Conservation (phyloP, 1,140 invertebrate genomes). For the Scaptomyza pallida region DNA sequence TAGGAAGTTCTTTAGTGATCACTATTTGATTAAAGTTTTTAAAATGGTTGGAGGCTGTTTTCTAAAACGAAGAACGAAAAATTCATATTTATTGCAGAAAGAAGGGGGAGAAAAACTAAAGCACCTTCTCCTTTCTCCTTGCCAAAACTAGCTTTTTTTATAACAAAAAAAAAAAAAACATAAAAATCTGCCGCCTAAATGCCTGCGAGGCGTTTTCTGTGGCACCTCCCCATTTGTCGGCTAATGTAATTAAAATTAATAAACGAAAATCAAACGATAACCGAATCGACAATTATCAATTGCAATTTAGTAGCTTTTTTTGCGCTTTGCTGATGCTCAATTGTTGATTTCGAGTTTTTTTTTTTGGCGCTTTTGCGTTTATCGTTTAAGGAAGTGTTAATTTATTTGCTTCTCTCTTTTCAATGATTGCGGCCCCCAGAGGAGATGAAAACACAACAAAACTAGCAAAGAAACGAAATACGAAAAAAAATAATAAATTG, state of each 20-base stretch:
- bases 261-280: constrained; percentile 68
- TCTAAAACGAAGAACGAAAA: too few species aligned
- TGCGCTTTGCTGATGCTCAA: constrained; percentile 7
- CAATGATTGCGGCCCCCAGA: constrained; percentile 18
- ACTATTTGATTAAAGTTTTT: too few species aligned
- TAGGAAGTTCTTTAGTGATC: too few species aligned
- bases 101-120: too few species aligned
- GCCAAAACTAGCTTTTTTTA: constrained; percentile 1
- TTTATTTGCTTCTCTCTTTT: constrained; percentile 64
- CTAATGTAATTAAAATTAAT: constrained; percentile 76
- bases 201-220: constrained; percentile 53
- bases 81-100: too few species aligned
- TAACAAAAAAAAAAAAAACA: constrained; percentile 20
- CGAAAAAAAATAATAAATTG: constrained; percentile 74
- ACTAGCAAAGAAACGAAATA: constrained; percentile 18
- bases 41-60: too few species aligned
- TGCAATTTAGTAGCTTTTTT: constrained; percentile 46
- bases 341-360: constrained; percentile 35
- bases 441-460: constrained; percentile 45
- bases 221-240: constrained; percentile 35
- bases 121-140: not conserved
- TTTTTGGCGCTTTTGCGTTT: constrained; percentile 55
- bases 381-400: constrained; percentile 83
- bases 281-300: constrained; percentile 43
- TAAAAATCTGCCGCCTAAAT: constrained; percentile 1